These are phyloP conservation scores for Spodoptera frugiperda DNA, from an alignment of 1,140 invertebrate species.

Conservation along the genomic window DNA sequence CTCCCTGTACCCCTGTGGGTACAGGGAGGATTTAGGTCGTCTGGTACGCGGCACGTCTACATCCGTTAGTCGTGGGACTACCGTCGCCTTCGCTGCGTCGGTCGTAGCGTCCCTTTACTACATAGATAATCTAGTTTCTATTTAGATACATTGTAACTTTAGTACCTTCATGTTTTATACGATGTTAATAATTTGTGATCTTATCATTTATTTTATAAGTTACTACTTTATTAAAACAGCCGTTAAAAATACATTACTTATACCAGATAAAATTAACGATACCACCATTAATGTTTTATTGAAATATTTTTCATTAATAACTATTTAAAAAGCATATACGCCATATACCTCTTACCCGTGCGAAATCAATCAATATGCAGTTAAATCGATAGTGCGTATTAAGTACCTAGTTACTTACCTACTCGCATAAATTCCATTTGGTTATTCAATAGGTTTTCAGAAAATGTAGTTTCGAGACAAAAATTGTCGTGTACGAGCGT, in stretches of 20 bases:
- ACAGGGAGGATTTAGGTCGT: conserved; percentile 18
- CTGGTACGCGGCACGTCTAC: conserved; percentile 21
- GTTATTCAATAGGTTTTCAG: background rate
- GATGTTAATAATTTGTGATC: no score
- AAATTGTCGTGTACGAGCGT: background rate
- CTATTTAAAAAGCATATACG: background rate
- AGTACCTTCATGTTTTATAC: background rate
- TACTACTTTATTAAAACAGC: no score
- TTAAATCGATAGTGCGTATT: conserved; percentile 12
- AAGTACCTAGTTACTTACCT: no score
- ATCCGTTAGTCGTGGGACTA: conserved; percentile 16
- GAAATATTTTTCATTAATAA: background rate
- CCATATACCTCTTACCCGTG: background rate
- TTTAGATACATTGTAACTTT: background rate
- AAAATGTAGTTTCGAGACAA: background rate
- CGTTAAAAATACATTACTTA: no score
- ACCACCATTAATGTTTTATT: no score
- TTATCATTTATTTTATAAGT: no score
- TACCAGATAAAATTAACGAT: no score
- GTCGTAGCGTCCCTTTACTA: background rate
- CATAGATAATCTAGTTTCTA: conserved; percentile 1
- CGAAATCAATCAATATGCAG: background rate
- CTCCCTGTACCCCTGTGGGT: no score
- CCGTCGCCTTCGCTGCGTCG: no score
- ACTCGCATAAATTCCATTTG: conserved; percentile 10